phyloP scores from a whole-genome alignment of 1,140 invertebrate species.

The Hylaeus anthracinus region DNA sequence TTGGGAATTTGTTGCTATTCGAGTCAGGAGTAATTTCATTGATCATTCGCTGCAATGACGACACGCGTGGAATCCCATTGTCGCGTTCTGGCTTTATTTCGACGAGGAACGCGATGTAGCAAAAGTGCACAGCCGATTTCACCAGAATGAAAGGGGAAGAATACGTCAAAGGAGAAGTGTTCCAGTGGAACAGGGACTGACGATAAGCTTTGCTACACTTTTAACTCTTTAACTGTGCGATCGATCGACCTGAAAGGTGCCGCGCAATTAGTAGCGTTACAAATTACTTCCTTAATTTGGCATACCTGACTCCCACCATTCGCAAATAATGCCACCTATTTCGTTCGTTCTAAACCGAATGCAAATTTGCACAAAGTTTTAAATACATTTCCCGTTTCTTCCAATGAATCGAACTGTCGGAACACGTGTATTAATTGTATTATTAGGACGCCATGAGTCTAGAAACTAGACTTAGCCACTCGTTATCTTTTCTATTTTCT shows the following conservation, averaged over 20 bases:
- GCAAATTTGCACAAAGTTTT: too few relatives aligned
- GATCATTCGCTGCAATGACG: neutral
- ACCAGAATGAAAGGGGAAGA: neutral
- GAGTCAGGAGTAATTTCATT: neutral
- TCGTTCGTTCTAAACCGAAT: too few relatives aligned
- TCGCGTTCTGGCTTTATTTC: neutral
- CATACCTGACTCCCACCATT: too few relatives aligned
- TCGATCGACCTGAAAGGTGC: neutral
- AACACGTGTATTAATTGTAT: too few relatives aligned
- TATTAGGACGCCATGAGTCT: too few relatives aligned
- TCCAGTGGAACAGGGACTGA: constrained; percentile 10
- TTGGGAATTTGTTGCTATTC: neutral
- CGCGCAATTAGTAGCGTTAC: too few relatives aligned
- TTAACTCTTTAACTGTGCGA: constrained; percentile 33
- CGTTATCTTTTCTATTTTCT: neutral
- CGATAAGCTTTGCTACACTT: constrained; percentile 19
- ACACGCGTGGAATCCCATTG: too few relatives aligned
- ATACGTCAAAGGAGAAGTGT: constrained; percentile 2
- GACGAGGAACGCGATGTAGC: neutral
- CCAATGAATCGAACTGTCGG: too few relatives aligned
- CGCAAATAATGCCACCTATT: too few relatives aligned
- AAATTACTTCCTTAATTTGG: too few relatives aligned
- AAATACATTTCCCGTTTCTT: too few relatives aligned
- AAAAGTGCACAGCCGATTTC: constrained; percentile 8
- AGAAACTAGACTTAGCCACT: too few relatives aligned